phyloP scores from a whole-genome alignment of 1,140 invertebrate genomes.

The Medauroidea extradentata region DNA sequence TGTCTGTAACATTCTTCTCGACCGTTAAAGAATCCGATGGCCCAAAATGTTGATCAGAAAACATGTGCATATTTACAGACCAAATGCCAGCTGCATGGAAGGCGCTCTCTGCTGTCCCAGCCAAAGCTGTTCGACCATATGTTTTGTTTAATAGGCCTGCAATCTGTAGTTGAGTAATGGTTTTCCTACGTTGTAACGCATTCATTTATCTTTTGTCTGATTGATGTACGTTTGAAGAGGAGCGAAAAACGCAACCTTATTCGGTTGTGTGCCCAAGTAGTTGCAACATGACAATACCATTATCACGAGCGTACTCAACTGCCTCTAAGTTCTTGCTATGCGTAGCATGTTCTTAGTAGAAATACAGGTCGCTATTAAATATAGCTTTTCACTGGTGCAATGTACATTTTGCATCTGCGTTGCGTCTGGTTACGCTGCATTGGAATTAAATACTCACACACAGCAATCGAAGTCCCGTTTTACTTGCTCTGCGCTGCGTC shows the following conservation, averaged over 20 bases:
- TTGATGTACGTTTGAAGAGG: slow-evolving; percentile 28
- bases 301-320: neutral
- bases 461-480: too few species aligned
- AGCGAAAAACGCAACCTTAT: slow-evolving; percentile 32
- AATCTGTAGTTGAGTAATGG: slow-evolving; percentile 28
- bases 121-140: slow-evolving; percentile 34
- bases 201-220: neutral
- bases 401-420: too few species aligned
- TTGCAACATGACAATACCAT: slow-evolving; percentile 3
- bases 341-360: slow-evolving; percentile 19
- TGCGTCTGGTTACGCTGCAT: too few species aligned
- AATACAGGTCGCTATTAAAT: slow-evolving; percentile 26
- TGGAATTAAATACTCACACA: too few species aligned
- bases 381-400: too few species aligned
- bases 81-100: slow-evolving; percentile 39
- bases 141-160: slow-evolving; percentile 33
- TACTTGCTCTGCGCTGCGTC: too few species aligned
- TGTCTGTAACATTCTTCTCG: too few species aligned
- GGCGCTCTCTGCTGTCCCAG: slow-evolving; percentile 38
- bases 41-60: slow-evolving; percentile 28
- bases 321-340: too few species aligned
- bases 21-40: too few species aligned
- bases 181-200: slow-evolving; percentile 12
- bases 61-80: slow-evolving; percentile 36
- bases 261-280: slow-evolving; percentile 34